Evolutionary conservation across 2,797 vertebrate genomes (phyloP).

Genomic region (Cirrhinus mrigala): DNA sequence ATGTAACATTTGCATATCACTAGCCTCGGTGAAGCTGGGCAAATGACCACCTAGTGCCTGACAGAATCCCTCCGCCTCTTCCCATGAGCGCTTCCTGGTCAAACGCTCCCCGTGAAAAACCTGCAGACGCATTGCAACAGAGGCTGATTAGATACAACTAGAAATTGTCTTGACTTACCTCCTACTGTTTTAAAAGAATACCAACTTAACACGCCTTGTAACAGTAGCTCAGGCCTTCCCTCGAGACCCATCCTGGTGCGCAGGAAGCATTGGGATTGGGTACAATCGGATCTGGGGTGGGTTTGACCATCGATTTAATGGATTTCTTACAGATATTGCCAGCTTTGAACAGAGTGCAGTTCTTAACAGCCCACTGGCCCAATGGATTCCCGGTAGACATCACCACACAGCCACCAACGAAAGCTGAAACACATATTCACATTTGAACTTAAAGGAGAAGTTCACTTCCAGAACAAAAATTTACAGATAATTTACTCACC

Average conservation of each 20-base stretch:
- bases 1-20: constrained; percentile 84
- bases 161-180: neutral
- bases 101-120: constrained; percentile 90
- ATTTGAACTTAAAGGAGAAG: neutral
- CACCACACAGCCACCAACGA: constrained; percentile 83
- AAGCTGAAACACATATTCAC: constrained; percentile 71
- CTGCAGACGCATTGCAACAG: constrained; percentile 68
- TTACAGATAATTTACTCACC: no score
- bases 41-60: constrained; percentile 89
- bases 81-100: constrained; percentile 91
- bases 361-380: constrained; percentile 89
- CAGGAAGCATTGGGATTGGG: constrained; percentile 79
- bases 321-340: constrained; percentile 89
- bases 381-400: constrained; percentile 82
- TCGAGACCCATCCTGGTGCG: constrained; percentile 85
- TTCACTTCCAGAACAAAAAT: no score
- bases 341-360: constrained; percentile 87
- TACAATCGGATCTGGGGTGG: constrained; percentile 70
- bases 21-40: constrained; percentile 83
- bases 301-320: constrained; percentile 68
- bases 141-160: neutral
- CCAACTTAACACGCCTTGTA: constrained; percentile 84
- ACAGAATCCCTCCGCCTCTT: constrained; percentile 92
- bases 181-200: neutral
- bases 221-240: constrained; percentile 78